phyloP scores from a whole-genome alignment of 1,140 invertebrate genomes.

The Panagrolaimus sp. region DNA sequence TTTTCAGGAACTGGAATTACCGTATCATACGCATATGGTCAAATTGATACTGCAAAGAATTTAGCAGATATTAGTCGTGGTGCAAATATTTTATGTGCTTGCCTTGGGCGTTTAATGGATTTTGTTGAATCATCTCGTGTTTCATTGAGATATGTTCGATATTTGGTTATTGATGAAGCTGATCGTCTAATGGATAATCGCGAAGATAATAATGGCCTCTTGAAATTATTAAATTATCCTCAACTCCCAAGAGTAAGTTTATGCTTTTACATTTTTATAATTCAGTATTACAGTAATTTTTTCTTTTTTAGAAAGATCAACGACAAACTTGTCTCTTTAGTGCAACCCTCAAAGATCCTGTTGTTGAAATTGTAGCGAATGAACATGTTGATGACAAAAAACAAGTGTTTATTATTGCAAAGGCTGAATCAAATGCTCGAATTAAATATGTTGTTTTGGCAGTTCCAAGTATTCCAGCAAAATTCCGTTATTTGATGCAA shows the following conservation, averaged over 20 bases:
- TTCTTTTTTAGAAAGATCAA: not conserved
- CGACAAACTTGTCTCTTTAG: not conserved
- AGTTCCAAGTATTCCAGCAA: not conserved
- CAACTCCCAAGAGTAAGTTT: not conserved
- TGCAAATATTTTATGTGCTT: not conserved
- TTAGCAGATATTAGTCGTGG: not conserved
- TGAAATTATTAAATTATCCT: not conserved
- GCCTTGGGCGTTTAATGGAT: not conserved
- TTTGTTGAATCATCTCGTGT: not conserved
- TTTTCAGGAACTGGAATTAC: not conserved
- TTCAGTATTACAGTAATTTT: not conserved
- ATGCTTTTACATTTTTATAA: too few species aligned
- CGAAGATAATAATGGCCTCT: not conserved
- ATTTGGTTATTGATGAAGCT: not conserved
- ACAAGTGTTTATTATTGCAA: not conserved
- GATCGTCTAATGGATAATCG: not conserved
- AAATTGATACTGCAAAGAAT: not conserved
- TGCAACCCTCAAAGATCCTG: not conserved
- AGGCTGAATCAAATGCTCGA: not conserved
- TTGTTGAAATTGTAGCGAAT: not conserved
- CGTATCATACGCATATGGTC: not conserved
- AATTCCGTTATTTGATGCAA: not conserved
- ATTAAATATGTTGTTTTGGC: not conserved
- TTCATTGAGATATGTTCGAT: not conserved
- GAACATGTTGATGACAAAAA: not conserved